Evolutionary conservation across 2,888 invertebrate genomes (phyloP).

Genomic region (Cyrtodaria siliqua): DNA sequence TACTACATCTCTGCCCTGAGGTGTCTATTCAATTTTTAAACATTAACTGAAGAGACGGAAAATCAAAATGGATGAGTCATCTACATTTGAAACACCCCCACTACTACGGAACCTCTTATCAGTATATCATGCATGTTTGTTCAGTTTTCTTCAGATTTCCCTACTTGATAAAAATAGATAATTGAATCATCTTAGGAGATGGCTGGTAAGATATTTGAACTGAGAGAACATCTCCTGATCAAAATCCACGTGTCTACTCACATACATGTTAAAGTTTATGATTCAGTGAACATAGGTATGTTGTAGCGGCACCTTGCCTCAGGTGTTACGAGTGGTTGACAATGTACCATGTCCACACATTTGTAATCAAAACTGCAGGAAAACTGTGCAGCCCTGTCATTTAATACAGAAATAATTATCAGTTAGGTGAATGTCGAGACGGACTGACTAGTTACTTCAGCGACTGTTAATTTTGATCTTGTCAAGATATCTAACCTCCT

Average conservation of each 20-base stretch:
- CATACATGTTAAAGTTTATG: neutral
- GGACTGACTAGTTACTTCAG: too few relatives aligned
- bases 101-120: too few relatives aligned
- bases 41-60: constrained; percentile 1
- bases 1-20: neutral
- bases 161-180: constrained; percentile 39
- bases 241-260: too few relatives aligned
- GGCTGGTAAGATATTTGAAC: too few relatives aligned
- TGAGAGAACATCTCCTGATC: too few relatives aligned
- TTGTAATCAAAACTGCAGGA: constrained; percentile 11
- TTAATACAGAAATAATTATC: too few relatives aligned
- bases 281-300: constrained; percentile 22
- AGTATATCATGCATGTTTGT: neutral
- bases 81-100: neutral
- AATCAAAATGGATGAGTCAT: constrained; percentile 9
- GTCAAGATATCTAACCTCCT: too few relatives aligned
- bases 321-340: constrained; percentile 19
- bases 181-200: constrained; percentile 14
- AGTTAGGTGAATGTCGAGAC: too few relatives aligned
- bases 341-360: constrained; percentile 25
- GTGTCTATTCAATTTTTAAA: neutral
- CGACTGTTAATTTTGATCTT: too few relatives aligned
- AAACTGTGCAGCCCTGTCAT: too few relatives aligned
- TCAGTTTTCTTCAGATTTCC: constrained; percentile 12
- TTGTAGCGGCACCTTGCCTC: constrained; percentile 11